Evolutionary conservation across 2,797 vertebrate genomes (phyloP).

Genomic region (Crypturellus tataupa): DNA sequence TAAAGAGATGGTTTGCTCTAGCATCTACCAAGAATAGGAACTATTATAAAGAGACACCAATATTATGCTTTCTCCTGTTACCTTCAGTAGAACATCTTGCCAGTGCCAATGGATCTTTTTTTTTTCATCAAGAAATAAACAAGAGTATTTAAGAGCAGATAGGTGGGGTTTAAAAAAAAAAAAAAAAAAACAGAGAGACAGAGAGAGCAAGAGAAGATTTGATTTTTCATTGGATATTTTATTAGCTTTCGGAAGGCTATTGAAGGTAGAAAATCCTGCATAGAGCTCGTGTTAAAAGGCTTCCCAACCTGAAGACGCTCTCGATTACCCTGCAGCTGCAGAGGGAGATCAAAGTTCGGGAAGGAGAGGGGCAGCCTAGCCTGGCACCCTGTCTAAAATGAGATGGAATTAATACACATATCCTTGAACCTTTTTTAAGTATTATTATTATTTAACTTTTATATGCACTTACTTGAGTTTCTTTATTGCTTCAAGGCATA

Average conservation of each 20-base stretch:
- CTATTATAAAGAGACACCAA: not conserved
- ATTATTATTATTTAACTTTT: not conserved
- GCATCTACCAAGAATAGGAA: not conserved
- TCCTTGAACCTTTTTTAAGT: not conserved
- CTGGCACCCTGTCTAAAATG: not conserved
- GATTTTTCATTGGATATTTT: not conserved
- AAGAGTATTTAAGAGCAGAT: too few relatives aligned
- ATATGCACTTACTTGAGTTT: not conserved
- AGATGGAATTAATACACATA: not conserved
- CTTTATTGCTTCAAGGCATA: not conserved
- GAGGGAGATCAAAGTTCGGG: fast-evolving
- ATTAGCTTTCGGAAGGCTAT: not conserved
- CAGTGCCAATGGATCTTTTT: not conserved
- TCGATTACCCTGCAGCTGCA: fast-evolving
- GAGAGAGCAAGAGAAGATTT: too few relatives aligned
- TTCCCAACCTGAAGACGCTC: not conserved
- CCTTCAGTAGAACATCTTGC: not conserved
- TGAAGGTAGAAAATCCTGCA: not conserved
- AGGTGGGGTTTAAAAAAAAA: not conserved
- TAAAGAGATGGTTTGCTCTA: not conserved
- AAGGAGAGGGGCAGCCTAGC: not conserved
- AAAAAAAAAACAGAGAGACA: too few relatives aligned
- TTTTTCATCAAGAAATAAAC: not conserved
- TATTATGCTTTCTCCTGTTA: not conserved
- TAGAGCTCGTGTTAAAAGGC: fast-evolving